phyloP scores from a whole-genome alignment of 2,113 vertebrate species.

The Sphaerodactylus townsendi region DNA sequence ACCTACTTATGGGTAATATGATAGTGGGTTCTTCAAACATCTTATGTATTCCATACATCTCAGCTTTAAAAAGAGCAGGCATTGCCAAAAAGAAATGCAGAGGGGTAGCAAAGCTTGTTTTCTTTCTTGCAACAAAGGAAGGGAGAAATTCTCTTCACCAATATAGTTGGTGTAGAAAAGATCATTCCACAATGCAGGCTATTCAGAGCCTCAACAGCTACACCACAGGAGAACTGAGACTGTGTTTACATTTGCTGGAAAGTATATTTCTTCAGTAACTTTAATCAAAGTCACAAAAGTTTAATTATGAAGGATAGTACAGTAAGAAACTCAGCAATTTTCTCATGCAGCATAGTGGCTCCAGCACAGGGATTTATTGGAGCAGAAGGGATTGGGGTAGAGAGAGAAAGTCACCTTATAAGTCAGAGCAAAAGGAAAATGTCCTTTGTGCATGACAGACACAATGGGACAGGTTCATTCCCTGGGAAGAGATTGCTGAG shows the following conservation, averaged over 20 bases:
- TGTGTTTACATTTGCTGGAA: background rate
- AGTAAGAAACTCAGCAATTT: background rate
- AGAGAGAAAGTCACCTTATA: slow-evolving; percentile 4
- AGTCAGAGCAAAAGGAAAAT: slow-evolving; percentile 7
- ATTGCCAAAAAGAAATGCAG: background rate
- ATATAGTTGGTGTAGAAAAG: background rate
- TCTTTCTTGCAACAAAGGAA: background rate
- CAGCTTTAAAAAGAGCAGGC: background rate
- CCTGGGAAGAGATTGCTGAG: background rate
- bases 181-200: background rate
- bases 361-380: slow-evolving; percentile 11
- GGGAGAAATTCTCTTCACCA: background rate
- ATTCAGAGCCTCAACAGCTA: background rate
- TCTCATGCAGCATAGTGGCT: background rate
- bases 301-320: background rate
- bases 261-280: background rate
- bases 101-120: too few species aligned
- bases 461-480: background rate
- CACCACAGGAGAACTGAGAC: background rate
- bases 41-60: too few species aligned
- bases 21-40: background rate
- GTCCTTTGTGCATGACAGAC: background rate
- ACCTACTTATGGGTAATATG: too few species aligned
- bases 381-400: background rate
- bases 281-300: background rate